phyloP scores from a whole-genome alignment of 2,113 vertebrate species.

The Leptobrachium ailaonicum region DNA sequence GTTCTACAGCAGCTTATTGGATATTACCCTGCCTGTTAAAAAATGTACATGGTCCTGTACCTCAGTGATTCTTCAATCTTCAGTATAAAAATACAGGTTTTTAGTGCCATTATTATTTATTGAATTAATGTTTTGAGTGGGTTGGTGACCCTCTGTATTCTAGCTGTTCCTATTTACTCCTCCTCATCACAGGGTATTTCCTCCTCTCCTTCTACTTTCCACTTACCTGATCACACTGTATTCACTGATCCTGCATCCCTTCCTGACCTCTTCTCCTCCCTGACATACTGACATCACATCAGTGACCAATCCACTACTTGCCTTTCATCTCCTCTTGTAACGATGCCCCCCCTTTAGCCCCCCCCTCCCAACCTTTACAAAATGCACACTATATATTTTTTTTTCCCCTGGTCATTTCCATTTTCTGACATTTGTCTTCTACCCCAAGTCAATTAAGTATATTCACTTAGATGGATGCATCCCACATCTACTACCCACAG shows the following conservation, averaged over 20 bases:
- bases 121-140: not conserved
- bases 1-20: too few species aligned
- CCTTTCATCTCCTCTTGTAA: constrained; percentile 1
- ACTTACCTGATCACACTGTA: constrained; percentile 14
- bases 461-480: not conserved
- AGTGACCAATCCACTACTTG: constrained; percentile 22
- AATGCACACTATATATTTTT: not conserved
- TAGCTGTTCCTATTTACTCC: not conserved
- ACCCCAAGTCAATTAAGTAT: not conserved
- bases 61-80: too few species aligned
- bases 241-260: not conserved
- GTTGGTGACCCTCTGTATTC: not conserved
- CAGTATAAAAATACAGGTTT: not conserved
- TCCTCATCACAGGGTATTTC: too few species aligned
- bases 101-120: not conserved
- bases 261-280: constrained; percentile 17
- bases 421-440: not conserved
- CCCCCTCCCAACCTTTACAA: not conserved
- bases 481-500: not conserved
- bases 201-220: not conserved
- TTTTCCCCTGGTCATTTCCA: too few species aligned
- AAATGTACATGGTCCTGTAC: too few species aligned
- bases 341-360: not conserved
- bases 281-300: not conserved
- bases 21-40: too few species aligned